Percentiles rank a stretch among this genome's conserved stretches.
phyloP scores from a whole-genome alignment of 1,140 invertebrate genomes.

The Drosophila insularis region DNA sequence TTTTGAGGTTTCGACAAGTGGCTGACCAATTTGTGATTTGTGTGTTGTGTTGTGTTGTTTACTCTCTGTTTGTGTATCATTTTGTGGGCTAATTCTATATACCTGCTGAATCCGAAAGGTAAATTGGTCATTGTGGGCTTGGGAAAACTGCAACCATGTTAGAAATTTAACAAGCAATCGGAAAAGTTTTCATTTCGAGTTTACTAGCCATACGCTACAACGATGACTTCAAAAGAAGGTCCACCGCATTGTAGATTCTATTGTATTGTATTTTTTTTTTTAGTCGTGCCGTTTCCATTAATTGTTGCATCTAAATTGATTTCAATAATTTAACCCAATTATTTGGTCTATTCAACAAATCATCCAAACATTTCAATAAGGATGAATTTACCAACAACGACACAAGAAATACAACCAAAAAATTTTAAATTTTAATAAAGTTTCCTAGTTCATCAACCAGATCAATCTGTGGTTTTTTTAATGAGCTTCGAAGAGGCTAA shows the following conservation, averaged over 20 bases:
- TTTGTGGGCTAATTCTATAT: conserved; percentile 74
- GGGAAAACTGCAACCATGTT: conserved; percentile 54
- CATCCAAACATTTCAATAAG: too few species aligned
- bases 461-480: too few species aligned
- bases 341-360: too few species aligned
- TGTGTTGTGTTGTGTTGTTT: conserved; percentile 1
- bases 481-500: too few species aligned
- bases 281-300: too few species aligned
- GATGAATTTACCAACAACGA: too few species aligned
- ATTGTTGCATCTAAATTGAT: too few species aligned
- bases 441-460: too few species aligned
- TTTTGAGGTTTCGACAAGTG: conserved; percentile 65
- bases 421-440: too few species aligned
- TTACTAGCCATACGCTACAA: conserved; percentile 3
- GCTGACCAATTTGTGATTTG: conserved; percentile 66
- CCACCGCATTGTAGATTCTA: neutral
- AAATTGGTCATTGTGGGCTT: conserved; percentile 35
- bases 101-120: conserved; percentile 30
- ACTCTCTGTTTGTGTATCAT: conserved; percentile 60
- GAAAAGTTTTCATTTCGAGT: conserved; percentile 4
- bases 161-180: conserved; percentile 53
- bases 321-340: too few species aligned
- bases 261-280: too few species aligned
- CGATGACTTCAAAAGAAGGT: neutral
- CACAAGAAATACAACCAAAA: too few species aligned